phyloP scores from a whole-genome alignment of 2,888 invertebrate species.

The Myathropa florea region DNA sequence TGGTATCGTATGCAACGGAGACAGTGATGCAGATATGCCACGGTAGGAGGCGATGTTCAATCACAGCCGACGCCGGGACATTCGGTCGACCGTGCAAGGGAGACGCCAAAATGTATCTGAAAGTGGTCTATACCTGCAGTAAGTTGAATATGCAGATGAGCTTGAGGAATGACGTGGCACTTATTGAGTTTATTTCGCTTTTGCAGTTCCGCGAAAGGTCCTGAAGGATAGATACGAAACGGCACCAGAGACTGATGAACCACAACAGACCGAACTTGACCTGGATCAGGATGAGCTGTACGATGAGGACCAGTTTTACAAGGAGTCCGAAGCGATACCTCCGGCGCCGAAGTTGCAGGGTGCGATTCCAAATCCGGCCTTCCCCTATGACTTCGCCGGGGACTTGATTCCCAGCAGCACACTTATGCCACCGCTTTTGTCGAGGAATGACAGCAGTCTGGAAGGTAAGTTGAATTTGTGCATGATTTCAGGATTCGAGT shows the following conservation, averaged over 20 bases:
- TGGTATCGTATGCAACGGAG: constrained; percentile 94
- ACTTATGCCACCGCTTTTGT: constrained; percentile 76
- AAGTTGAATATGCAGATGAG: constrained; percentile 80
- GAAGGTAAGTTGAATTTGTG: constrained; percentile 76
- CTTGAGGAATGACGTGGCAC: background rate
- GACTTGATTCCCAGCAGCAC: constrained; percentile 75
- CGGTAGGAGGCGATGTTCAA: constrained; percentile 89
- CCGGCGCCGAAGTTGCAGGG: constrained; percentile 82
- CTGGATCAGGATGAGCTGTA: constrained; percentile 82
- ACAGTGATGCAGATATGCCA: constrained; percentile 93
- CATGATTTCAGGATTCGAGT: background rate
- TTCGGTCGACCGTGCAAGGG: constrained; percentile 91
- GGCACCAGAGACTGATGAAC: constrained; percentile 89
- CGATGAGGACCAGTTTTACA: constrained; percentile 82
- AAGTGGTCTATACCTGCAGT: constrained; percentile 94
- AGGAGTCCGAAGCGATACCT: constrained; percentile 83
- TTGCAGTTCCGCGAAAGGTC: constrained; percentile 90
- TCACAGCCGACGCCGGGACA: constrained; percentile 90
- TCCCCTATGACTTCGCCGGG: constrained; percentile 75
- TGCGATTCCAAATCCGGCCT: constrained; percentile 76
- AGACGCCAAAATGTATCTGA: constrained; percentile 90
- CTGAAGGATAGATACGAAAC: constrained; percentile 91
- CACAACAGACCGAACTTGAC: constrained; percentile 82
- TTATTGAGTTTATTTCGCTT: constrained; percentile 8
- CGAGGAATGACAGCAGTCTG: constrained; percentile 77